Evolutionary conservation across 1,140 invertebrate species (phyloP), one percentile per base, ranked within the genome.

Genomic region (Pogonomyrmex californicus): DNA sequence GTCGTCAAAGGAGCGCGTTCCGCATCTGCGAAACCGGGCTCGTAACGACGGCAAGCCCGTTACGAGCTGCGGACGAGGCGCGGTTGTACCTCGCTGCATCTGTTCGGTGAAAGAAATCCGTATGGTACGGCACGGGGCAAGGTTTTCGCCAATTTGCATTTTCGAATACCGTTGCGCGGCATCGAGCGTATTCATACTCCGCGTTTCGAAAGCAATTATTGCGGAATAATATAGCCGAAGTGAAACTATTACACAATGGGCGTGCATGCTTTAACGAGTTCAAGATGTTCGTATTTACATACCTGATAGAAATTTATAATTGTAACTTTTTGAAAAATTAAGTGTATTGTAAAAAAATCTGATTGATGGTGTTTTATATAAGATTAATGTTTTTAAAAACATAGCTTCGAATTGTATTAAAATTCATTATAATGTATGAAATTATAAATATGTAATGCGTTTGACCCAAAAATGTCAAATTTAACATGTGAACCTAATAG

Each of bases 1-100:
- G 38, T 58, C 54, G 56, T 49, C 86, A 86, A 87, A 86, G 78
- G 85, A 66, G 81, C 47, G 38, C 17, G 63, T 23, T 56, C 49
- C 81, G 66, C 71, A 49, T 86, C 63, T 49, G 87, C 75, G 63
- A 73, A 33, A 66, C 58, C 47, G 33, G 77, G 56, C 68, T 54
- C 76, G 54, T 41, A 71, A 33, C 44, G 14, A 33, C 44, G 14
- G 54, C 58, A 58, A 17, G 70, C 36, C 36, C 41, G 47, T 41
- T 30, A 33, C 38, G 54, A 68, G 60, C 56, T 44, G 56, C 38
- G 3, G 30, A 14, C 30, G 71, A 79, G 41, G 65, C 49, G 63
- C 47, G 41, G 44, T 23, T 23, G 30, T 17, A 54, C 10, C 9
- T 51, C 51, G 23, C 10, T 58, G 7, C 63, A 65, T 33, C 44